Base-by-base conservation (phyloP, 2,888 invertebrate species). In the Meliscaeva auricollis region DNA sequence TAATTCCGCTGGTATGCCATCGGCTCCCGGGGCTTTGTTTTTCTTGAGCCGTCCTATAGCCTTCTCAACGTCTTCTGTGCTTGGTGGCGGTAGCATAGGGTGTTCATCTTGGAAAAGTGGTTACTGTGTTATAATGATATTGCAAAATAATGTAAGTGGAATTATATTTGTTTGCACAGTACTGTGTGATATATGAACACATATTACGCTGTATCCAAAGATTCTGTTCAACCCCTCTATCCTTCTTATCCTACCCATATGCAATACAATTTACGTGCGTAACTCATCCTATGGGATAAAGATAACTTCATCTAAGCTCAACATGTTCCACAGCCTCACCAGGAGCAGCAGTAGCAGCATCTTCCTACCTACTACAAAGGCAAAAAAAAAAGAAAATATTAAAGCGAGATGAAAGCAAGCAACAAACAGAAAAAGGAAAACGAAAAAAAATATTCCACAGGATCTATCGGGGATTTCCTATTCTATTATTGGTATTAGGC, bases 401-500 rank as follows among this genome's bases (percentile, higher is more conserved):
- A 54, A 32, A 41, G 48, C 66, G 9, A 38, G 9, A 44, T 35
- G 32, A 68, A 44, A 52, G 5, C 46, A 17, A 56, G 26, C 3
- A 20, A 50, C n/a, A 26, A 52, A 62, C 7, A 54, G 13, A 62
- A 35, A 48, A 30, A 38, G 7, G 38, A 32, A 32, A 58, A 50
- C 15, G 17, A 30, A 32, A 66, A 54, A 73, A 73, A 73, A 76
- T 35, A 66, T 35, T 50, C 50, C 22, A 73, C 81, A 90, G 92
- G 92, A 92, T 92, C 91, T 92, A 91, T 91, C 90, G 89, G 89
- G 92, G 92, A 92, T 92, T 92, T 92, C 90, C 91, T 92, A 91
- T 92, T 92, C 92, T 92, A 92, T 92, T 92, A 92, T 92, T 92
- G 92, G 92, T 90, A 92, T 92, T 92, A 92, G 91, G 91, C 91